These are phyloP conservation scores for Alethe diademata DNA, from an alignment of 2,113 vertebrate genomes.

Conservation along the genomic window DNA sequence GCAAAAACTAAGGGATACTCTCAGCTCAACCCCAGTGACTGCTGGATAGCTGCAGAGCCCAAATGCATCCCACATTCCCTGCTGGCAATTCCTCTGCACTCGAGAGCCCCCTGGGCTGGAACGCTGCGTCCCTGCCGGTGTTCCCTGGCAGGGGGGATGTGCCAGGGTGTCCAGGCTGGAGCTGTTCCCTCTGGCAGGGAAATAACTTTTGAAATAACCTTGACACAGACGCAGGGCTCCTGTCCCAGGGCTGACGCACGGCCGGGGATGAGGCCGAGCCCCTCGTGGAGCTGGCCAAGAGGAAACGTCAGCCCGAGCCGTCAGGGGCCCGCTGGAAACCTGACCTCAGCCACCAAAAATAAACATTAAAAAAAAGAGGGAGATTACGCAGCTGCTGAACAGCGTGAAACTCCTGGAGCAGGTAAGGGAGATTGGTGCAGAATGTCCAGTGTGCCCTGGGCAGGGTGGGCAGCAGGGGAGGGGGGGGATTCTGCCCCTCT, in stretches of 20 bases:
- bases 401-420: accelerated
- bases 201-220: background rate
- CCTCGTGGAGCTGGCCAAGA: accelerated
- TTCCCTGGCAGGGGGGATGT: background rate
- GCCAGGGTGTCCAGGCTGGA: background rate
- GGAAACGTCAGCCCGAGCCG: background rate
- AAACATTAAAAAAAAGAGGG: background rate
- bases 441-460: background rate
- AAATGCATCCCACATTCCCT: background rate
- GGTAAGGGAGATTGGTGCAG: background rate
- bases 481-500: background rate
- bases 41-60: background rate
- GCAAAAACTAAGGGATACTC: background rate
- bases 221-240: accelerated
- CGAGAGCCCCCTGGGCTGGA: accelerated
- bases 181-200: background rate
- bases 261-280: accelerated
- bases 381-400: background rate
- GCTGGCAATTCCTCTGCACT: background rate
- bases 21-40: background rate
- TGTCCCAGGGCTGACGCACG: background rate
- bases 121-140: accelerated
- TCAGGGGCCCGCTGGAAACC: accelerated
- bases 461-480: background rate
- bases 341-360: background rate